phyloP scores from a whole-genome alignment of 2,113 vertebrate species.

The Aphyosemion australe region DNA sequence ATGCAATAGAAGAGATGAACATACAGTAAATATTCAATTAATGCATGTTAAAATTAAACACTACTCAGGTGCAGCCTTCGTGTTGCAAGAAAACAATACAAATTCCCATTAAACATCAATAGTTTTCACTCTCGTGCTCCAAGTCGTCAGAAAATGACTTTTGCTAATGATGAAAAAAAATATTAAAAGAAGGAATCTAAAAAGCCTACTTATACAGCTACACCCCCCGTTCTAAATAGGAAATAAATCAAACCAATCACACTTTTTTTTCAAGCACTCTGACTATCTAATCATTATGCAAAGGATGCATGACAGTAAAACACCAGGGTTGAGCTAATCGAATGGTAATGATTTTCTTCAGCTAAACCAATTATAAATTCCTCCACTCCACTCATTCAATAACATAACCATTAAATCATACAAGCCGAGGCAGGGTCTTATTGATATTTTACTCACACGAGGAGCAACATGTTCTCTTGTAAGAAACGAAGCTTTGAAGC shows the following conservation, averaged over 20 bases:
- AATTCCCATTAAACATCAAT: no score
- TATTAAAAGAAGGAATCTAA: no score
- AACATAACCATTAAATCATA: conserved; percentile 64
- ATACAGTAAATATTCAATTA: no score
- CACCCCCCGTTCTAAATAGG: neutral
- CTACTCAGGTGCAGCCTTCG: no score
- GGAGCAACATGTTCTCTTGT: conserved; percentile 52
- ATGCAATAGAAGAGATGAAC: no score
- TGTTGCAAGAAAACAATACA: no score
- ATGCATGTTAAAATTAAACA: no score
- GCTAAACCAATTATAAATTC: conserved; percentile 71
- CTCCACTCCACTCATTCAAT: conserved; percentile 62
- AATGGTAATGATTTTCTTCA: conserved; percentile 66
- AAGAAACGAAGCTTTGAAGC: conserved; percentile 71
- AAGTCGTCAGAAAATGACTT: no score
- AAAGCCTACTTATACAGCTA: no score
- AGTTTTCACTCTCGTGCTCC: no score
- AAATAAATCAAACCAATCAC: neutral
- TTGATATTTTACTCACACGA: conserved; percentile 76
- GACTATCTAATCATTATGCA: conserved; percentile 53
- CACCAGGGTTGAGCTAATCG: conserved; percentile 61
- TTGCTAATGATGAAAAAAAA: neutral
- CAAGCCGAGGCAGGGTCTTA: conserved; percentile 46
- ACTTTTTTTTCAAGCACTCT: conserved; percentile 7
- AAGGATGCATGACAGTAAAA: conserved; percentile 42